phyloP scores from a whole-genome alignment of 1,140 invertebrate species.

The Diplogasteroides magnus region DNA sequence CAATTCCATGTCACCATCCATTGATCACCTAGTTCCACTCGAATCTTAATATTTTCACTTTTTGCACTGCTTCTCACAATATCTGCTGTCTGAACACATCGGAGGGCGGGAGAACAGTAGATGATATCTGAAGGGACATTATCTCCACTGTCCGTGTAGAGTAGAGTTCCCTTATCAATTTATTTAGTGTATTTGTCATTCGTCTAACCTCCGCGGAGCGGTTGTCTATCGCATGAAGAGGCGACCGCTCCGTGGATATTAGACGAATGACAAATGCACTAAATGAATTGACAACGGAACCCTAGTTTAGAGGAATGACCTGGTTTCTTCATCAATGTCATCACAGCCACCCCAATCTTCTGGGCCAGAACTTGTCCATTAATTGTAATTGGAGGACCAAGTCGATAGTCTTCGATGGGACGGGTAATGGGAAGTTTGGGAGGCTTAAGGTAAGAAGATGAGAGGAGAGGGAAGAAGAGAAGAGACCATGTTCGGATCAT shows the following conservation, averaged over 20 bases:
- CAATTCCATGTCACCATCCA: not conserved
- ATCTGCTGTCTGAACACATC: conserved; percentile 78
- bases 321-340: conserved; percentile 8
- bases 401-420: conserved; percentile 65
- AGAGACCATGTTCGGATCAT: conserved; percentile 83
- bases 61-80: conserved; percentile 6
- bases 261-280: conserved; percentile 5
- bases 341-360: conserved; percentile 21
- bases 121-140: conserved; percentile 63
- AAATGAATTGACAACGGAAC: too few species aligned
- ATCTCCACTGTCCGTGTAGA: too few species aligned
- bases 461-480: not conserved
- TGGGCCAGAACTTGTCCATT: conserved; percentile 60
- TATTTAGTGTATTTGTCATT: too few species aligned
- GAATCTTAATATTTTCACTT: conserved; percentile 7
- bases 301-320: too few species aligned
- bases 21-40: not conserved
- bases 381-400: conserved; percentile 80
- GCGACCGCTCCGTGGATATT: too few species aligned
- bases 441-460: conserved; percentile 22
- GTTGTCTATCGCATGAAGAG: too few species aligned
- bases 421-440: conserved; percentile 58
- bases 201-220: too few species aligned
- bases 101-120: conserved; percentile 77
- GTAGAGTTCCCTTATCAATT: too few species aligned